A percentile compares a stretch with the other conserved stretches of the same genome.
Evolutionary conservation across 2,888 invertebrate species (phyloP).

Genomic region (Rapana venosa): DNA sequence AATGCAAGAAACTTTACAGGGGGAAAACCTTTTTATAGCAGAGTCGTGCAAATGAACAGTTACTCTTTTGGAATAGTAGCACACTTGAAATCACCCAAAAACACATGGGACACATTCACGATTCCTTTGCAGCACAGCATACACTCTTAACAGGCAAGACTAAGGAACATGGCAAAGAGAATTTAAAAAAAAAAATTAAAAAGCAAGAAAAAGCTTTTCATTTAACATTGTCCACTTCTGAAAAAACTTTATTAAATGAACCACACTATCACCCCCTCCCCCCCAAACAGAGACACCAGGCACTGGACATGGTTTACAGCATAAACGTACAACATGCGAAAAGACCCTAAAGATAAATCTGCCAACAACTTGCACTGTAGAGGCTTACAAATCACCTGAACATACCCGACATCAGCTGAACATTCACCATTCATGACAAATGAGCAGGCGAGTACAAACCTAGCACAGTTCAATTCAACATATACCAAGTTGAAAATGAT

Average conservation of each 20-base stretch:
- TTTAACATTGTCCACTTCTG: background rate
- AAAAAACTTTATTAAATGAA: background rate
- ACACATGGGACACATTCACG: background rate
- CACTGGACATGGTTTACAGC: background rate
- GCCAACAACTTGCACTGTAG: background rate
- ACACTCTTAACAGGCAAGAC: background rate
- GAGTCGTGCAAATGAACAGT: no score
- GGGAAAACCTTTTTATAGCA: no score
- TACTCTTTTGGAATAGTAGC: no score
- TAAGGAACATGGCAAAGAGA: background rate
- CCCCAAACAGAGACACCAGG: background rate
- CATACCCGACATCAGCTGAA: background rate
- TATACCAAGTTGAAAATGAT: constrained; percentile 16
- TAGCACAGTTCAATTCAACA: constrained; percentile 4
- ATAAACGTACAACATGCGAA: background rate
- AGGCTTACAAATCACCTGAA: background rate
- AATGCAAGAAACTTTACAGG: no score
- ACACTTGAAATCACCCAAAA: no score
- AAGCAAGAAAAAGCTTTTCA: background rate
- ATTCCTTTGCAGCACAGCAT: background rate
- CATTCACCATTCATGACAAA: constrained; percentile 16
- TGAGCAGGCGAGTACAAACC: background rate
- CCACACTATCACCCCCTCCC: background rate
- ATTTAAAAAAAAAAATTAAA: background rate
- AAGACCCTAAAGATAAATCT: background rate